These are phyloP conservation scores for Tethya wilhelma DNA, from an alignment of 37 sponge, comb jelly and placozoan species.

Conservation along the genomic window DNA sequence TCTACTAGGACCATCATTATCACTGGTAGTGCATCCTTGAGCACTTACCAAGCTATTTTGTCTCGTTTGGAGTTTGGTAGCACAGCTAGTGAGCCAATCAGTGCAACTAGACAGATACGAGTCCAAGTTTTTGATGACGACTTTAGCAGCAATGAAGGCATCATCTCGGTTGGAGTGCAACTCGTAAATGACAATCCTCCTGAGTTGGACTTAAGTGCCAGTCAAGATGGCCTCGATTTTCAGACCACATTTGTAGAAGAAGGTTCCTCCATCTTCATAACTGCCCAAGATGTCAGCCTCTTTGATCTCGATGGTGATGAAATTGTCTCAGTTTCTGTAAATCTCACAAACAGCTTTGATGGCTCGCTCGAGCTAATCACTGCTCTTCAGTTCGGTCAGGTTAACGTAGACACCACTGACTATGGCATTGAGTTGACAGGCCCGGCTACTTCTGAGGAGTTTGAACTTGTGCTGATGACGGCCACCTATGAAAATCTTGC, in stretches of 20 bases:
- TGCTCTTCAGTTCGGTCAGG: background rate
- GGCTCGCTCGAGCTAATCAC: slow-evolving; percentile 31
- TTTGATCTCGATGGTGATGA: slow-evolving; percentile 57
- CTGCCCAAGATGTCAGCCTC: slow-evolving; percentile 30
- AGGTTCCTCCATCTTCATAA: slow-evolving; percentile 24
- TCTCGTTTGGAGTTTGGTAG: slow-evolving; percentile 42
- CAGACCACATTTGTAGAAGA: slow-evolving; percentile 50
- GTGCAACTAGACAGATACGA: background rate
- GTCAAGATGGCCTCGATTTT: slow-evolving; percentile 34
- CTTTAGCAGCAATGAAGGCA: slow-evolving; percentile 19
- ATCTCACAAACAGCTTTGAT: slow-evolving; percentile 56
- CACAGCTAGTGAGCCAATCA: slow-evolving; percentile 41
- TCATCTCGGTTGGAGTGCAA: slow-evolving; percentile 5
- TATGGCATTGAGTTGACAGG: slow-evolving; percentile 17
- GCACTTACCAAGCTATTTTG: slow-evolving; percentile 15
- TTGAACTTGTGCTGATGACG: slow-evolving; percentile 38
- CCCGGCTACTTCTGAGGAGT: slow-evolving; percentile 48
- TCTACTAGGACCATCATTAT: slow-evolving; percentile 15
- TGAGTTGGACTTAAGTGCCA: slow-evolving; percentile 6
- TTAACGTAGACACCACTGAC: background rate
- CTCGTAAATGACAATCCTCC: slow-evolving; percentile 42
- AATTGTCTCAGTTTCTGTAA: slow-evolving; percentile 38
- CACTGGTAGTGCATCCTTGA: background rate
- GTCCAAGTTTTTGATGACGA: slow-evolving; percentile 44
- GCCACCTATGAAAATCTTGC: slow-evolving; percentile 65